phyloP scores from a whole-genome alignment of 2,113 vertebrate genomes.

The Gnathonemus echidnorhynchus region DNA sequence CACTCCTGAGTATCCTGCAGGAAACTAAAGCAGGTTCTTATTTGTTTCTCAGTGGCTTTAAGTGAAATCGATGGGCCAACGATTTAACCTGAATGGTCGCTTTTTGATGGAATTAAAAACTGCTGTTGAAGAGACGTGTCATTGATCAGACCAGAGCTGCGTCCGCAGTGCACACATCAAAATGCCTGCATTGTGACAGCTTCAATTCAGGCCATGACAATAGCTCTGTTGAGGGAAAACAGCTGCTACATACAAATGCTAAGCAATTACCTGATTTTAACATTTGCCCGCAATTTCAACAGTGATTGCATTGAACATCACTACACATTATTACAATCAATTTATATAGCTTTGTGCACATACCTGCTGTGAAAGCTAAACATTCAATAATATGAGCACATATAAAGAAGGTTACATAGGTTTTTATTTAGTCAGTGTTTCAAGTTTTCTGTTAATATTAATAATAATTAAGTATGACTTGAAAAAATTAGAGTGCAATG shows the following conservation, averaged over 20 bases:
- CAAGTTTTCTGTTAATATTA: not conserved
- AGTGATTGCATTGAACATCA: not conserved
- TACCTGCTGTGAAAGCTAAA: not conserved
- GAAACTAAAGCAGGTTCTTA: not conserved
- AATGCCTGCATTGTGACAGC: not conserved
- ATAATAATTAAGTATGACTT: not conserved
- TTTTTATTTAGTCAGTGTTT: not conserved
- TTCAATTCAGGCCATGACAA: not conserved
- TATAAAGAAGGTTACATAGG: not conserved
- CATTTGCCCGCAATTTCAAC: not conserved
- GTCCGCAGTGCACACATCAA: not conserved
- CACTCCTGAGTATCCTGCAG: not conserved
- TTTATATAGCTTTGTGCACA: not conserved
- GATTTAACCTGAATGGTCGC: not conserved
- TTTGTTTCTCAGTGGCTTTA: not conserved
- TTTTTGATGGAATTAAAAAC: not conserved
- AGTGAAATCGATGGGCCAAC: not conserved
- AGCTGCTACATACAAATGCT: not conserved
- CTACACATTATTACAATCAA: not conserved
- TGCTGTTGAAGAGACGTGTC: not conserved
- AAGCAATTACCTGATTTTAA: not conserved
- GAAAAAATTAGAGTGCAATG: not conserved
- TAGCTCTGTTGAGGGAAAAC: not conserved
- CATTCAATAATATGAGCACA: not conserved
- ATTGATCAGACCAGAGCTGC: not conserved